phyloP scores from a whole-genome alignment of 2,113 vertebrate genomes.

The Serinus canaria region DNA sequence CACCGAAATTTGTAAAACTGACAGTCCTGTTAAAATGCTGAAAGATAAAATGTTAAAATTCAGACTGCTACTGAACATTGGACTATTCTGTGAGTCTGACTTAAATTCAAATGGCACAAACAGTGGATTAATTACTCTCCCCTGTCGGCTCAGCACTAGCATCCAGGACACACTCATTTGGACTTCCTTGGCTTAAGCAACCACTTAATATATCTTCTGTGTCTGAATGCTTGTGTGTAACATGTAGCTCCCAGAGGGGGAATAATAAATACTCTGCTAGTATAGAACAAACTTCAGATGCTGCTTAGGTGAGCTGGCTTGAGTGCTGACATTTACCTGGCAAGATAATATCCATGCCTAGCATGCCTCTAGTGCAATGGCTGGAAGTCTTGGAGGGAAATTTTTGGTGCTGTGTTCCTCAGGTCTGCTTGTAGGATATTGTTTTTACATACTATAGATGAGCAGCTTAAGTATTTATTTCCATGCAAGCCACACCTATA shows the following conservation, averaged over 20 bases:
- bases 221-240: background rate
- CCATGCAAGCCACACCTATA: background rate
- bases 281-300: background rate
- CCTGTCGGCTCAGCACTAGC: background rate
- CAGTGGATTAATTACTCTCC: background rate
- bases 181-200: background rate
- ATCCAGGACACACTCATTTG: background rate
- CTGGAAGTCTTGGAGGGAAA: background rate
- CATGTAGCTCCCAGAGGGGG: background rate
- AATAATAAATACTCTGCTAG: background rate
- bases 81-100: background rate
- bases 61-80: background rate
- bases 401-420: background rate
- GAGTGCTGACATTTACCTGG: background rate
- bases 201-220: conserved; percentile 28
- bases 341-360: background rate
- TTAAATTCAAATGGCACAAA: background rate
- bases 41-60: background rate
- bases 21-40: background rate
- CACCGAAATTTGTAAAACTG: background rate
- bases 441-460: background rate
- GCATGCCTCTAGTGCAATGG: background rate
- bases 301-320: background rate
- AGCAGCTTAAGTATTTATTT: background rate
- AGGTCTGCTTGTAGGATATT: background rate